Evolutionary conservation across 2,113 vertebrate species (phyloP).

Genomic region (Zosterops japonicus): DNA sequence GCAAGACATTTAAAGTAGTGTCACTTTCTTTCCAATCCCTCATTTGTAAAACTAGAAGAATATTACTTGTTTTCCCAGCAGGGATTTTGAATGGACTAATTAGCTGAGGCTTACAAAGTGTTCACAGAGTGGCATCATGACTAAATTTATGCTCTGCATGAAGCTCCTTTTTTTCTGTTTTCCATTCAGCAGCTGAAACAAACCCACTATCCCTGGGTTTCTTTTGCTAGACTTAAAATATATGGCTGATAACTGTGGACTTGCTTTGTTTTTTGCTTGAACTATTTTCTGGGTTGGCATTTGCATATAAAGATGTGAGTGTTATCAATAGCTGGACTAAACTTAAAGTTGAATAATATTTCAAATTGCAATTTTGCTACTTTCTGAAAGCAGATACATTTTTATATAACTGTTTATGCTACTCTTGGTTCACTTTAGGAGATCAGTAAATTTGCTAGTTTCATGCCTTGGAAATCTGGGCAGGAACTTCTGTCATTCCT

Average conservation of each 20-base stretch:
- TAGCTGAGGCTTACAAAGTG: background rate
- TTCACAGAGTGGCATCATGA: background rate
- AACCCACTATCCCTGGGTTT: background rate
- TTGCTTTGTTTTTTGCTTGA: background rate
- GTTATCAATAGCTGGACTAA: background rate
- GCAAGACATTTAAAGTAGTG: background rate
- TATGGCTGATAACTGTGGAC: background rate
- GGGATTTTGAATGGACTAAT: conserved; percentile 7
- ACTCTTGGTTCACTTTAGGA: background rate
- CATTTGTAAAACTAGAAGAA: conserved; percentile 12
- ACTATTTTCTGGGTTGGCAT: background rate
- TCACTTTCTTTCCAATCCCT: background rate
- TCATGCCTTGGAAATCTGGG: background rate
- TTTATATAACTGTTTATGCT: background rate
- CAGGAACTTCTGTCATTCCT: background rate
- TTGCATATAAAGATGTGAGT: background rate
- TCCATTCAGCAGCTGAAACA: background rate
- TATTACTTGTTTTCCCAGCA: conserved; percentile 35
- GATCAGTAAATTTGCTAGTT: background rate
- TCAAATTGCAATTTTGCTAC: background rate
- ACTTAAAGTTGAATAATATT: background rate
- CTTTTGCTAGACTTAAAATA: background rate
- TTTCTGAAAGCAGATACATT: background rate
- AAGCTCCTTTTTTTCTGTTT: background rate
- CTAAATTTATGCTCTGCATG: background rate